These are phyloP conservation scores for Lacanobia oleracea DNA, from an alignment of 2,888 invertebrate genomes.

Conservation along the genomic window DNA sequence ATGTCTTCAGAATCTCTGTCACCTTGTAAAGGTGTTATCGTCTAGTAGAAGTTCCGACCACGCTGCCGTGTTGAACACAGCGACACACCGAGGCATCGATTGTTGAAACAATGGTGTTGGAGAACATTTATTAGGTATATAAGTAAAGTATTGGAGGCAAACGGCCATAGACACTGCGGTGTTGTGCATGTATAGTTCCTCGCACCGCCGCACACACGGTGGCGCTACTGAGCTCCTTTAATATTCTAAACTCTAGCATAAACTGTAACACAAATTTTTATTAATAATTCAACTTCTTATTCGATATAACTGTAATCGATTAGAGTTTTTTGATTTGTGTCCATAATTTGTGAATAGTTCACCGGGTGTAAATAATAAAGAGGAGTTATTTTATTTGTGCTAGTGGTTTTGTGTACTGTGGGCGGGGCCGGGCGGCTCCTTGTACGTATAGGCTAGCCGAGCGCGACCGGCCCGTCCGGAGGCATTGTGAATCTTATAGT, in stretches of 20 bases:
- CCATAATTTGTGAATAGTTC: constrained; percentile 84
- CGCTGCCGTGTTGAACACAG: constrained; percentile 76
- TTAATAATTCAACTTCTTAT: constrained; percentile 81
- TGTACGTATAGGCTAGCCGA: constrained; percentile 81
- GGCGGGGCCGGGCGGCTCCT: constrained; percentile 73
- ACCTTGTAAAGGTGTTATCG: constrained; percentile 75
- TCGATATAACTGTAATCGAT: constrained; percentile 83
- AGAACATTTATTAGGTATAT: constrained; percentile 87
- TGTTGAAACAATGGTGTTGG: constrained; percentile 86
- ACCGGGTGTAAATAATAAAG: constrained; percentile 80
- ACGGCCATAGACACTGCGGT: constrained; percentile 89
- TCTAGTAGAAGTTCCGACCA: constrained; percentile 66
- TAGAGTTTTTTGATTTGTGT: constrained; percentile 83
- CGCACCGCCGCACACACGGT: constrained; percentile 87
- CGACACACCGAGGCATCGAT: constrained; percentile 77
- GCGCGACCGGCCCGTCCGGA: constrained; percentile 75
- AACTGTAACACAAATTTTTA: constrained; percentile 87
- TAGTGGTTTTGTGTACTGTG: constrained; percentile 84
- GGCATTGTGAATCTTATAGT: constrained; percentile 91
- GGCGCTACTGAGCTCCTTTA: constrained; percentile 88
- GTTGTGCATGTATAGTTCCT: constrained; percentile 90
- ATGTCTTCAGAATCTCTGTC: constrained; percentile 78
- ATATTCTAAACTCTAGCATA: constrained; percentile 90
- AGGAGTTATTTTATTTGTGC: constrained; percentile 86
- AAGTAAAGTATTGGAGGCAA: constrained; percentile 88